These are phyloP conservation scores for Tetragnatha montana DNA, from an alignment of 2,888 invertebrate species.

Conservation along the genomic window DNA sequence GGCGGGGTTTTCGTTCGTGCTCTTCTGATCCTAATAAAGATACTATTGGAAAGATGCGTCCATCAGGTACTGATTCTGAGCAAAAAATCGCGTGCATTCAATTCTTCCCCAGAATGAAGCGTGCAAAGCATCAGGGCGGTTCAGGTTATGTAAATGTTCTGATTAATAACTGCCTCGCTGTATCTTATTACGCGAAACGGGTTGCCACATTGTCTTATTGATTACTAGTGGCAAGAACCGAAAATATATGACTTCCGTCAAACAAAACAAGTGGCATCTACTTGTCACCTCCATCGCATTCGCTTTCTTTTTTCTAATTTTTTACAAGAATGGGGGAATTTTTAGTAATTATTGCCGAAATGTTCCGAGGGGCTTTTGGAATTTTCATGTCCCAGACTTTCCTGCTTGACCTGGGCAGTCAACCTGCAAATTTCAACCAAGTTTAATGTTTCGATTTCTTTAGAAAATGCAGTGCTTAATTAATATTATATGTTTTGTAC, in stretches of 20 bases:
- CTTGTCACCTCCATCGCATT: conserved; percentile 11
- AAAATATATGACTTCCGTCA: conserved; percentile 35
- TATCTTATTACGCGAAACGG: conserved; percentile 50
- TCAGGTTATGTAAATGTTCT: conserved; percentile 45
- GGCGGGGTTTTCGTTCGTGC: background rate
- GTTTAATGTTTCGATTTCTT: no score
- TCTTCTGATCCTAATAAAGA: background rate
- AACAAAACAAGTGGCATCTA: conserved; percentile 27
- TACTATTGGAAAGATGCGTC: background rate
- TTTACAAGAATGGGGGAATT: background rate
- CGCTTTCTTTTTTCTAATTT: background rate
- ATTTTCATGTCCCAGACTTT: no score
- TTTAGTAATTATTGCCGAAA: no score
- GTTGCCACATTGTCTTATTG: conserved; percentile 61
- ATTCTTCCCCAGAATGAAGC: conserved; percentile 2
- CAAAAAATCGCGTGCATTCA: background rate
- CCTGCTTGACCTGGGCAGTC: background rate
- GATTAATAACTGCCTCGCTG: conserved; percentile 47
- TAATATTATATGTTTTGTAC: no score
- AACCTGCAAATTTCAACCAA: no score
- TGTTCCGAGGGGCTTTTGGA: background rate
- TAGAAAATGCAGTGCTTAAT: no score
- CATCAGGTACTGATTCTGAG: background rate
- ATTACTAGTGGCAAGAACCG: conserved; percentile 38
- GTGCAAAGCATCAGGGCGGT: conserved; percentile 51